Percentiles rank a stretch among this genome's conserved stretches.
Conservation (phyloP, 2,888 invertebrate genomes). For the Hydriomena furcata region DNA sequence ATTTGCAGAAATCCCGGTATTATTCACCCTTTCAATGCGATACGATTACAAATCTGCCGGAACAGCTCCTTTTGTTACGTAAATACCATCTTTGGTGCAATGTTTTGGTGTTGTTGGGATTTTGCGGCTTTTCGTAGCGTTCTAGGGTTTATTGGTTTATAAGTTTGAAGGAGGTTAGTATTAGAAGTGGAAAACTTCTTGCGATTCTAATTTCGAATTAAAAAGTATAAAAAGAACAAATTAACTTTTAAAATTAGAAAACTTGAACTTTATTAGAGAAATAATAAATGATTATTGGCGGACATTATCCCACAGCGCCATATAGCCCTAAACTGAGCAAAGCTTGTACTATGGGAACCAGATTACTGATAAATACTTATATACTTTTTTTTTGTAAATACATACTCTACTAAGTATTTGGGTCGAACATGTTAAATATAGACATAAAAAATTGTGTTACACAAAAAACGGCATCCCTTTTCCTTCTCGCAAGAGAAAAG, state of each 20-base stretch:
- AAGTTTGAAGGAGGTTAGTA: no score
- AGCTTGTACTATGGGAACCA: no score
- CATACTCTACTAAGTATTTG: no score
- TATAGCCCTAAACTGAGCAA: no score
- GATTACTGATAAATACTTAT: no score
- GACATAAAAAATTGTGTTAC: slow-evolving; percentile 12
- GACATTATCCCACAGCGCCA: no score
- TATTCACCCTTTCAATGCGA: slow-evolving; percentile 69
- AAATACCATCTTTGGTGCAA: slow-evolving; percentile 21
- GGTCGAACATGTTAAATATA: background rate
- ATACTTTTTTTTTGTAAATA: no score
- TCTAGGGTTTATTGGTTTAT: background rate
- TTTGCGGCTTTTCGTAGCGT: slow-evolving; percentile 1
- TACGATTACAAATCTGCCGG: slow-evolving; percentile 48
- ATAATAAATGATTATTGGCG: no score
- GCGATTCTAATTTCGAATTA: background rate
- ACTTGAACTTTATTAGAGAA: no score
- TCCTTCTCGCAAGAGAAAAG: slow-evolving; percentile 9
- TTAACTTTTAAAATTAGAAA: no score
- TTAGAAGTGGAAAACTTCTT: background rate
- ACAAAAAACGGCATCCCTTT: slow-evolving; percentile 16
- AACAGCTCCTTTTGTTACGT: slow-evolving; percentile 35
- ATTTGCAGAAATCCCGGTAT: slow-evolving; percentile 59
- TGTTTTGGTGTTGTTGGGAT: slow-evolving; percentile 21
- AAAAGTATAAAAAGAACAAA: no score